Percentiles rank a stretch among this genome's conserved stretches.
These are phyloP conservation scores for Helicoverpa zea DNA, from an alignment of 1,140 invertebrate genomes.

Conservation along the genomic window DNA sequence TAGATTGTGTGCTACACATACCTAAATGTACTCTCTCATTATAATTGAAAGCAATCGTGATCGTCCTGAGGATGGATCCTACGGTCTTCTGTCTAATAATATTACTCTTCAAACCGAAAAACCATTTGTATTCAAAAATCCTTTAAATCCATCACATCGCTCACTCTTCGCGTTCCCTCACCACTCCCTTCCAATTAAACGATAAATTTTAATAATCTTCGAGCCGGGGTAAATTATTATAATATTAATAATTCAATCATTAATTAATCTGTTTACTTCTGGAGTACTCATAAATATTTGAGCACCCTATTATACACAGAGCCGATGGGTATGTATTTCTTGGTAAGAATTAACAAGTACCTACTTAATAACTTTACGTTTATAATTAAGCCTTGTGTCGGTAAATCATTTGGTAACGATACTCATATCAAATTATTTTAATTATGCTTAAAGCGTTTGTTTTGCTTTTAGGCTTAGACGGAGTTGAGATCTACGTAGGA, in stretches of 20 bases:
- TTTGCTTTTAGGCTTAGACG: not conserved
- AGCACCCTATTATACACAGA: not conserved
- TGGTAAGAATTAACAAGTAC: not conserved
- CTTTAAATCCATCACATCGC: no score
- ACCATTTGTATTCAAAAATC: no score
- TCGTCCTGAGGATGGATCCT: no score
- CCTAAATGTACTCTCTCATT: no score
- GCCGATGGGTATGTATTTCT: conserved; percentile 4
- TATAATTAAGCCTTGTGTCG: conserved; percentile 14
- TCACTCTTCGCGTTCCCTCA: no score
- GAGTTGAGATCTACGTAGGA: no score
- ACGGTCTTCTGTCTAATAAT: no score
- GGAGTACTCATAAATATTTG: conserved; percentile 24
- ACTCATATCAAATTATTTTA: not conserved
- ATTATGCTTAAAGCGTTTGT: not conserved
- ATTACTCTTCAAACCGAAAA: no score
- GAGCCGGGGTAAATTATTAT: not conserved
- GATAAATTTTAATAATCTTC: not conserved
- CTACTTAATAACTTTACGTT: not conserved
- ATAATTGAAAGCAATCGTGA: no score
- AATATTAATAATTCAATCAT: conserved; percentile 25
- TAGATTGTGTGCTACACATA: no score
- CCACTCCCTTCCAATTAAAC: no score
- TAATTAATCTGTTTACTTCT: conserved; percentile 17
- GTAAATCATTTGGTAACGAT: not conserved